Conservation (phyloP, 2,797 vertebrate species). For the Psittacula echo region DNA sequence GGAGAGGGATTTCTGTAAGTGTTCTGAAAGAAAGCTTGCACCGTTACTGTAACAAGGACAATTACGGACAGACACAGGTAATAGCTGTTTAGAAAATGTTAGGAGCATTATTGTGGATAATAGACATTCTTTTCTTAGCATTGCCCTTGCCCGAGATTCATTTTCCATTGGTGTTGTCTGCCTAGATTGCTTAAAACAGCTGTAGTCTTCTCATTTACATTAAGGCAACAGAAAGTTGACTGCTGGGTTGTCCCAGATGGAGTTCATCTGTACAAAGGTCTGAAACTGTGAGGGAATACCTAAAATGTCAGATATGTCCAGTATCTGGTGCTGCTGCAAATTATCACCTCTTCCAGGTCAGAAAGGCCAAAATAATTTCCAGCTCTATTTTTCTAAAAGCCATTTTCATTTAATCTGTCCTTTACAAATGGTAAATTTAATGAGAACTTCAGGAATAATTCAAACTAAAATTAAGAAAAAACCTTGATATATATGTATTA, state of each 20-base stretch:
- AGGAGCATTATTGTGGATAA: conserved; percentile 22
- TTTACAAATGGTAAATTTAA: conserved; percentile 76
- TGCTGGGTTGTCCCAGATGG: neutral
- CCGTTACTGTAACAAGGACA: neutral
- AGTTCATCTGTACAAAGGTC: conserved; percentile 36
- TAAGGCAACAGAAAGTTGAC: conserved; percentile 31
- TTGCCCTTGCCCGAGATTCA: neutral
- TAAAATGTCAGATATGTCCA: conserved; percentile 49
- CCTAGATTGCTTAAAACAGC: neutral
- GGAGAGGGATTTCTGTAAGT: conserved; percentile 21
- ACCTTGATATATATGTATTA: conserved; percentile 43
- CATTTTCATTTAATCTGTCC: conserved; percentile 72
- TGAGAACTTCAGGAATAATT: conserved; percentile 71
- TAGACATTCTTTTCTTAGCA: neutral
- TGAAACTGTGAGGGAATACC: conserved; percentile 39
- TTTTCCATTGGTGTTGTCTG: neutral
- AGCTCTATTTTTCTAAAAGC: conserved; percentile 73
- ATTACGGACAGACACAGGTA: conserved; percentile 36
- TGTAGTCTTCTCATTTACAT: conserved; percentile 25
- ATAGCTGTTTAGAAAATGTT: conserved; percentile 57
- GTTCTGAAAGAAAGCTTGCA: conserved; percentile 22
- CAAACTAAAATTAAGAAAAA: conserved; percentile 64
- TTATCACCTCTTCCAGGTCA: conserved; percentile 63
- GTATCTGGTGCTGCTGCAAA: conserved; percentile 53
- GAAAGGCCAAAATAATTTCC: conserved; percentile 73